Base-by-base conservation (phyloP, 2,888 invertebrate genomes). In the Merodon equestris region DNA sequence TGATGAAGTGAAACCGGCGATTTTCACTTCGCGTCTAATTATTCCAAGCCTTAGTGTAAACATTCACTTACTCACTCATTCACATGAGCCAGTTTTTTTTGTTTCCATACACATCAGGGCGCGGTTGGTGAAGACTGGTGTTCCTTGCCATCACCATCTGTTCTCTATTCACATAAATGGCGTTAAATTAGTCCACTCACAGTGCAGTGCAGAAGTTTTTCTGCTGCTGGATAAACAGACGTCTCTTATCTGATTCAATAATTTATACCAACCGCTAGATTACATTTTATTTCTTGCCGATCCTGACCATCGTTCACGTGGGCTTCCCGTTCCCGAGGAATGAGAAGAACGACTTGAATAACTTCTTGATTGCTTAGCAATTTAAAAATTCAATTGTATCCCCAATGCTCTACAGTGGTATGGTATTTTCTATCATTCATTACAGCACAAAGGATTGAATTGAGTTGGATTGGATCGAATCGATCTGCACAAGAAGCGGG, bases 181-280 rank as follows among this genome's bases (percentile, higher is more conserved):
- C 27, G 27, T 27, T 27, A 27, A 27, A 27, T 27, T 27, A 27
- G 27, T 27, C 27, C 7, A 27, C 27, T 27, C 7, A 2, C 27
- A 27, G 27, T 27, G 27, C 27, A 27, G 27, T 27, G 27, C 27
- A 27, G 7, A 27, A 27, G 27, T 27, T 7, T 27, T 27, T 27
- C 7, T 27, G 27, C 27, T 27, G 27, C 27, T 27, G 27, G 7
- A 27, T 27, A 27, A 27, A 40, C 50, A 44, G 14, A 17, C 56
- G 48, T 42, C 44, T 57, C 42, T 57, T 51, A 51, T 67, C 66
- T 48, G 48, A 50, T 50, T 34, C 9, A 67, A 51, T 44, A 57
- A 58, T 56, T 66, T 48, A 56, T 44, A 66, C 42, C 47, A 42
- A 17, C 56, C 15, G 36, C 54, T 15, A 14, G 27, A 57, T 67